Evolutionary conservation across 2,113 vertebrate genomes (phyloP).

Genomic region (Tetrax tetrax): DNA sequence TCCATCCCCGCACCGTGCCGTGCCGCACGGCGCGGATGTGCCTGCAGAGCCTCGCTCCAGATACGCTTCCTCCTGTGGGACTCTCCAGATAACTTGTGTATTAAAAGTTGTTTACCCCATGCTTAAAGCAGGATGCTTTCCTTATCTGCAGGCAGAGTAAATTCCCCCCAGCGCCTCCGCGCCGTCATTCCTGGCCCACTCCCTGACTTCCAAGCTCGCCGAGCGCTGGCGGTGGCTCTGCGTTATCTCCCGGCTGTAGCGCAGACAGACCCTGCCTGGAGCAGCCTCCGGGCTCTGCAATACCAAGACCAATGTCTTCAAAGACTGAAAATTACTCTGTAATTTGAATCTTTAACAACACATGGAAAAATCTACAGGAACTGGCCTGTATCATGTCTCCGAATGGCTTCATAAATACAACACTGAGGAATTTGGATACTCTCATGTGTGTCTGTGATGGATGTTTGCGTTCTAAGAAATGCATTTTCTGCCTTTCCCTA

Average conservation of each 20-base stretch:
- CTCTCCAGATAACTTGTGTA: constrained; percentile 26
- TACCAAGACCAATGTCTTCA: constrained; percentile 9
- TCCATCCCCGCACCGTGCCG: fast-evolving
- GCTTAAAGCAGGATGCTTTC: constrained; percentile 54
- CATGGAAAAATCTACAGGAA: constrained; percentile 7
- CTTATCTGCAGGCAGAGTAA: constrained; percentile 48
- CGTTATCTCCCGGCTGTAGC: constrained; percentile 38
- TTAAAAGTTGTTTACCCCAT: constrained; percentile 36
- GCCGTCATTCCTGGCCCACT: background rate
- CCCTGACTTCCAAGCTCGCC: background rate
- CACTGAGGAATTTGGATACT: constrained; percentile 24
- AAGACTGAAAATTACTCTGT: constrained; percentile 30
- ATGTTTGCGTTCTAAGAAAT: background rate
- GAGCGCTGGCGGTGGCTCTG: constrained; percentile 14
- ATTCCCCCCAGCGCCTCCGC: background rate
- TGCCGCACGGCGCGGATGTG: background rate
- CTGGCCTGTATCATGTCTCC: constrained; percentile 31
- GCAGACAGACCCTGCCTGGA: constrained; percentile 9
- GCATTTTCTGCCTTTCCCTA: background rate
- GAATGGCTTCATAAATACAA: constrained; percentile 29
- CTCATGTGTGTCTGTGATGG: background rate
- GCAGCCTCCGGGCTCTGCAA: constrained; percentile 22
- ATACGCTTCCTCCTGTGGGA: constrained; percentile 7
- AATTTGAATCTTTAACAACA: constrained; percentile 50
- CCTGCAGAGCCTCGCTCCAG: background rate